Conservation (phyloP, 2,113 vertebrate species). For the Tringa solitaria region DNA sequence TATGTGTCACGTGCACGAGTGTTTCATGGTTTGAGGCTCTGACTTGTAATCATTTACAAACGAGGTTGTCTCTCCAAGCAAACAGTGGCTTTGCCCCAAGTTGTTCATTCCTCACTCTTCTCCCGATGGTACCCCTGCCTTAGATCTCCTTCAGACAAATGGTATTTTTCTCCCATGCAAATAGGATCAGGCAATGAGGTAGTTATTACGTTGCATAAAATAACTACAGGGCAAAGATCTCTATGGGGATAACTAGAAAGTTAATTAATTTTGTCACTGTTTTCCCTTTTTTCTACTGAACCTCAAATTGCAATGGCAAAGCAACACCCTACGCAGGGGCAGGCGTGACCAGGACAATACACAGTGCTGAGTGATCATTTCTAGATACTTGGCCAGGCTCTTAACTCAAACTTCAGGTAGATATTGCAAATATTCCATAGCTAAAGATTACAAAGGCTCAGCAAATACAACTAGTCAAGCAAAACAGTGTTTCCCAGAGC, state of each 20-base stretch:
- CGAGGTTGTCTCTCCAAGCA: background rate
- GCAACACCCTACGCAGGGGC: background rate
- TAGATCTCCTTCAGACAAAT: background rate
- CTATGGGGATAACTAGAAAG: background rate
- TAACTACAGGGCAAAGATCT: background rate
- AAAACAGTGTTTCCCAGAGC: background rate
- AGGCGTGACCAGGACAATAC: background rate
- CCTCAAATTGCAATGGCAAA: background rate
- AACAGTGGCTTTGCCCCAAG: background rate
- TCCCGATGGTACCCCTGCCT: background rate
- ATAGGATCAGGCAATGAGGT: background rate
- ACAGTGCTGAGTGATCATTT: background rate
- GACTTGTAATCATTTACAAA: background rate
- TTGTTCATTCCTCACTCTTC: background rate
- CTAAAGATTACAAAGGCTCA: background rate
- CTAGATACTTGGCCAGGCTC: background rate
- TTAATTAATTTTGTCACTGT: background rate
- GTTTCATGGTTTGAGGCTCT: background rate
- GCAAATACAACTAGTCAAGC: background rate
- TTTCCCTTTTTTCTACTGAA: background rate
- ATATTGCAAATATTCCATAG: background rate
- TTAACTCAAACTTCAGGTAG: background rate
- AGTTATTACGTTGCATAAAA: background rate
- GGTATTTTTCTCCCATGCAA: background rate
- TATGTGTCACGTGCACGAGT: background rate